These are phyloP conservation scores for Recurvirostra avosetta DNA, from an alignment of 2,113 vertebrate genomes.

Conservation along the genomic window DNA sequence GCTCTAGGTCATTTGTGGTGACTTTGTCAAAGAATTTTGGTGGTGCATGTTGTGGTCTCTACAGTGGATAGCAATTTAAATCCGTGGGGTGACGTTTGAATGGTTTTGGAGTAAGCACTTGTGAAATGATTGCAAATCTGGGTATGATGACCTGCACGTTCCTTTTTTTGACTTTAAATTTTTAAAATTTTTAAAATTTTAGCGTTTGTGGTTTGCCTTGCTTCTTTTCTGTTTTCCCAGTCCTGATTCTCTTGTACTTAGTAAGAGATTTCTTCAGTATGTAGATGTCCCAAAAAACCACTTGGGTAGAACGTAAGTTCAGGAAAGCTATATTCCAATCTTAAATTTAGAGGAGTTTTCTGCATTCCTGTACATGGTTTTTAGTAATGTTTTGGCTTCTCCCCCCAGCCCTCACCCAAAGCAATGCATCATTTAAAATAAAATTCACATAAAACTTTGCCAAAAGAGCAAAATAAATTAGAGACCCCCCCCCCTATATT, in stretches of 20 bases:
- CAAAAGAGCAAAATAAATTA: neutral
- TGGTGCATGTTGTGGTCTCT: neutral
- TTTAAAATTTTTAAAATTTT: neutral
- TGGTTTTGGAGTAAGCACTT: neutral
- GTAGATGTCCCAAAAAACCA: neutral
- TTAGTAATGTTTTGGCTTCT: neutral
- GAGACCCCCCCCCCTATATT: neutral
- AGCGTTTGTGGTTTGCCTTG: neutral
- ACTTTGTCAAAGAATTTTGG: neutral
- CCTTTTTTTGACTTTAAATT: neutral
- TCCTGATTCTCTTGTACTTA: neutral
- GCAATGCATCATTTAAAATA: neutral
- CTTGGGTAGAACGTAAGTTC: neutral
- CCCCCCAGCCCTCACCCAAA: too few species aligned
- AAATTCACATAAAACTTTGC: neutral
- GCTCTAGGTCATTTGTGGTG: neutral
- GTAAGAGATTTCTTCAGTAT: neutral
- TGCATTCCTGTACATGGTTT: neutral
- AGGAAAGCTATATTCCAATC: neutral
- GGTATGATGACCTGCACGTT: neutral
- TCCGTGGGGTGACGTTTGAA: fast-evolving
- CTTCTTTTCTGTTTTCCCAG: neutral
- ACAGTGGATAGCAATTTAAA: neutral
- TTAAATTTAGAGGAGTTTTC: neutral
- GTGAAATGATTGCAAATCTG: neutral